Conservation (phyloP, 2,888 invertebrate genomes). For the Eupithecia inturbata region DNA sequence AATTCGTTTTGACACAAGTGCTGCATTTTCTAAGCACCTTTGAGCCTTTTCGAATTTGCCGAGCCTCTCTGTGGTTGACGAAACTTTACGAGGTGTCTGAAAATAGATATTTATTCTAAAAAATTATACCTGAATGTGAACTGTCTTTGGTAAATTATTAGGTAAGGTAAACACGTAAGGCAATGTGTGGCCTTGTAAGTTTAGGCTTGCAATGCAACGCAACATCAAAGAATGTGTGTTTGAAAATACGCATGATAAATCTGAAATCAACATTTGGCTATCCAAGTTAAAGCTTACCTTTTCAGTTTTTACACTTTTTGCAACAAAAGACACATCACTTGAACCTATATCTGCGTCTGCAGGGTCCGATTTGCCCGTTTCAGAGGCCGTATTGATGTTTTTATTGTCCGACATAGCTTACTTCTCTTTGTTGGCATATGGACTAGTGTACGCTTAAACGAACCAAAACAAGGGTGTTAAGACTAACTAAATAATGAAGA, state of each 20-base stretch:
- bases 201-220: constrained; percentile 26
- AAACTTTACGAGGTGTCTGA: constrained; percentile 60
- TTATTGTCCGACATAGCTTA: constrained; percentile 76
- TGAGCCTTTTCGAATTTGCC: constrained; percentile 78
- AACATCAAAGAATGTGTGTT: neutral
- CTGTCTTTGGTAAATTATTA: neutral
- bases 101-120: neutral
- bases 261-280: neutral
- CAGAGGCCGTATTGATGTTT: constrained; percentile 69
- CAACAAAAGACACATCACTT: constrained; percentile 67
- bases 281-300: constrained; percentile 58
- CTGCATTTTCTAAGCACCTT: constrained; percentile 80
- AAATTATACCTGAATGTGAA: neutral
- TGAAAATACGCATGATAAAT: constrained; percentile 4
- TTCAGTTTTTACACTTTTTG: constrained; percentile 69
- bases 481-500: neutral
- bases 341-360: constrained; percentile 67
- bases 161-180: constrained; percentile 30
- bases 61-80: constrained; percentile 74
- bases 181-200: constrained; percentile 42
- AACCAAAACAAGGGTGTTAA: neutral
- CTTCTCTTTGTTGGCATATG: constrained; percentile 71
- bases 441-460: constrained; percentile 30
- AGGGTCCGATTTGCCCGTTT: constrained; percentile 65
- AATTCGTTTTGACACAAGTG: constrained; percentile 78